Percentiles rank a stretch among this genome's conserved stretches.
Evolutionary conservation across 2,888 invertebrate genomes (phyloP).

Genomic region (Pandemis heparana): DNA sequence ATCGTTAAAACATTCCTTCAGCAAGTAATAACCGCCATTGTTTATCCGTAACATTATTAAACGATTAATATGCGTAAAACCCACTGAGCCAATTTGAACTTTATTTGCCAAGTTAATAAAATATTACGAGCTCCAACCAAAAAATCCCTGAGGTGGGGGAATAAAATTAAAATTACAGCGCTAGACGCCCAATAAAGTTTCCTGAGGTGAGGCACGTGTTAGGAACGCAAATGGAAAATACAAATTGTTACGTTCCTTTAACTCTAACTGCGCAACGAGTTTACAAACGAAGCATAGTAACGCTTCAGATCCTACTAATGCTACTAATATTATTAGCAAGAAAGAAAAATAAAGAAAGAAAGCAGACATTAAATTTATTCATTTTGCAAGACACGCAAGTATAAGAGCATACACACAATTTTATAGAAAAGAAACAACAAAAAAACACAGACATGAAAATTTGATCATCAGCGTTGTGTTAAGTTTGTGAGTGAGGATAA

Average conservation of each 20-base stretch:
- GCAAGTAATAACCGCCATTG: background rate
- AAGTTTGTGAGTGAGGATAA: too few relatives aligned
- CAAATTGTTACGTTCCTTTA: slow-evolving; percentile 6
- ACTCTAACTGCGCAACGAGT: background rate
- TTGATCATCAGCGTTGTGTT: too few relatives aligned
- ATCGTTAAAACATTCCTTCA: background rate
- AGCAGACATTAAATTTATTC: too few relatives aligned
- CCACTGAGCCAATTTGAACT: slow-evolving; percentile 8
- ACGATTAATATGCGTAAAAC: slow-evolving; percentile 19
- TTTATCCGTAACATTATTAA: slow-evolving; percentile 6
- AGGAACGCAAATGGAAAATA: slow-evolving; percentile 22
- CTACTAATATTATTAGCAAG: too few relatives aligned
- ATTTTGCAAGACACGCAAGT: too few relatives aligned
- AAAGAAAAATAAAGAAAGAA: too few relatives aligned
- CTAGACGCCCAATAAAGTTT: slow-evolving; percentile 12
- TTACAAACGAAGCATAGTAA: background rate
- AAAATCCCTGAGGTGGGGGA: slow-evolving; percentile 22
- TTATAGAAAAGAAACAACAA: too few relatives aligned
- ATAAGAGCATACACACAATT: too few relatives aligned
- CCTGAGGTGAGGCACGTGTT: slow-evolving; percentile 30
- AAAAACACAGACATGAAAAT: too few relatives aligned
- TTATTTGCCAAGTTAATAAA: slow-evolving; percentile 29
- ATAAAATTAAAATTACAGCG: slow-evolving; percentile 30
- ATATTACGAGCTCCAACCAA: slow-evolving; percentile 15
- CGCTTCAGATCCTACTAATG: too few relatives aligned